Evolutionary conservation across 2,113 vertebrate species (phyloP), one percentile per base, ranked within the genome.

Genomic region (Hymenochirus boettgeri): DNA sequence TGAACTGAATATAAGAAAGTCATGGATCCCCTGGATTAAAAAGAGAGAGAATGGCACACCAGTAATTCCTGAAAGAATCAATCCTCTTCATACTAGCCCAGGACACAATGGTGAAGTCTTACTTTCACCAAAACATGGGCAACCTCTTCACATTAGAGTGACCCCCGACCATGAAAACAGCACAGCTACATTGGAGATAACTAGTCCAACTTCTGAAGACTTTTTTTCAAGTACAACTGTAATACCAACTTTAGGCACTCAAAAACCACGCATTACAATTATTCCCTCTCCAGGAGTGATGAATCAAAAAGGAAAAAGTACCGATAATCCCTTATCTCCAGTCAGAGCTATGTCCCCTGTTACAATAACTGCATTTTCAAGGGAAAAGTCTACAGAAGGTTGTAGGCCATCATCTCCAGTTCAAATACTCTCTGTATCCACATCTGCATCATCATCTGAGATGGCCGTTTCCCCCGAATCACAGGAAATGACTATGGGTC

Each of bases 171-270:
- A 89, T 0, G 85, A 82, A 59, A 92, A 90, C 75, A 94, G 92
- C 77, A 93, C 90, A 0, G 95, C 96, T 17, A 98, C 92, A 31
- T 60, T 99, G 80, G 94, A 99, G 80, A 98, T 99, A 79, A 96
- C 91, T 7, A 92, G 95, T 53, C 93, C 95, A 4, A 82, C 86
- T 0, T 84, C 90, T 0, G 91, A 95, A 39, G 95, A 99, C 25
- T 97, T 97, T 75, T 97, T 96, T 77, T 96, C 94, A 33, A 96
- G 88, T 66, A 91, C 95, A 61, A 92, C 94, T 5, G 91, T 98
- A 74, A 94, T 99, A 79, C 95, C 96, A 1, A 96, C 94, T 11
- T 79, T 95, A 18, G 94, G 96, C 24, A 87, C 84, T 27, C 94
- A 96, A 74, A 95, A 91, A 47, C 95, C 96, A 33, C 84, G 90